phyloP scores from a whole-genome alignment of 2,113 vertebrate genomes.

The Ophthalmolycus amberensis region DNA sequence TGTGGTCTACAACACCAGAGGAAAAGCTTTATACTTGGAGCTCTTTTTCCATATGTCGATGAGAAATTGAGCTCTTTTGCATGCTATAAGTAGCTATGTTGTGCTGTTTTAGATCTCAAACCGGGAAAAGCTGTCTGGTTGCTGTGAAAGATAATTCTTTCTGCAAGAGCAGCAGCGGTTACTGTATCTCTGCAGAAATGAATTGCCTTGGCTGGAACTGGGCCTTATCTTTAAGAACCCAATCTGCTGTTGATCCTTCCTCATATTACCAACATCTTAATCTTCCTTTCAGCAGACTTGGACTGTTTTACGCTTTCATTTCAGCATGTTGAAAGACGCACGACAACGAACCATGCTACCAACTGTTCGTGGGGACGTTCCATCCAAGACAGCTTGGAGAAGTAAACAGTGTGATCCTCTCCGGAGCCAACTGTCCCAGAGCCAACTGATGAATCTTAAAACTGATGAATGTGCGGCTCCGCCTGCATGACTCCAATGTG shows the following conservation, averaged over 20 bases:
- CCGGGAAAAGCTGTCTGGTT: not conserved
- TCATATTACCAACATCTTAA: not conserved
- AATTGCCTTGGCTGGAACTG: constrained; percentile 6
- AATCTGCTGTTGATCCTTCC: constrained; percentile 15
- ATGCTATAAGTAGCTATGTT: not conserved
- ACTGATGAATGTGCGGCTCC: constrained; percentile 14
- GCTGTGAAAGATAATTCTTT: not conserved
- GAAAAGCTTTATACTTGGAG: not conserved
- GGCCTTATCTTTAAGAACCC: constrained; percentile 4
- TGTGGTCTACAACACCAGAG: not conserved
- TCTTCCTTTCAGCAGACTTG: constrained; percentile 4
- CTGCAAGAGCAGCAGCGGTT: not conserved
- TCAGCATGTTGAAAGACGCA: not conserved
- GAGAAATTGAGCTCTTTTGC: not conserved
- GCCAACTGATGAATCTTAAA: constrained; percentile 3
- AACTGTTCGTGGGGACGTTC: not conserved
- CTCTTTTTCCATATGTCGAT: not conserved
- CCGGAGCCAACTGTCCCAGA: constrained; percentile 1
- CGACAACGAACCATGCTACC: not conserved
- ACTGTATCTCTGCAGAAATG: constrained; percentile 12
- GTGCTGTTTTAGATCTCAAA: not conserved
- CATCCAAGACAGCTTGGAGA: not conserved
- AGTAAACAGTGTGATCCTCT: constrained; percentile 2
- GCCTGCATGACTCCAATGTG: constrained; percentile 11
- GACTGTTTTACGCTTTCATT: not conserved